Percentiles rank a stretch among this genome's conserved stretches.
These are phyloP conservation scores for Neodon shergylaensis DNA, from an alignment of 2,113 vertebrate species.

Conservation along the genomic window DNA sequence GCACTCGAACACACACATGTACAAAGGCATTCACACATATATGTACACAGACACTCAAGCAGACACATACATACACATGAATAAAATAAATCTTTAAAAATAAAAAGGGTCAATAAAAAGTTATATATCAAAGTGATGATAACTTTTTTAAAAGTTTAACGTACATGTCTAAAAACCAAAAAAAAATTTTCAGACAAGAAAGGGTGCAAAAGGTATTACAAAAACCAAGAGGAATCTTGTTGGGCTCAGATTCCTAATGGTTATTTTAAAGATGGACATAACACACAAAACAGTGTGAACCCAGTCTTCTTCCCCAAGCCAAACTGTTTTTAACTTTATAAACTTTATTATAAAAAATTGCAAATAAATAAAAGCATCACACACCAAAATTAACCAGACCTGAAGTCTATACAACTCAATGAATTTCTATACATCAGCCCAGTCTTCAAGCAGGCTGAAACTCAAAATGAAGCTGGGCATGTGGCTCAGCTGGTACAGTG, in stretches of 20 bases:
- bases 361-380: neutral
- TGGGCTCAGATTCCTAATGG: neutral
- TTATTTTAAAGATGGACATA: neutral
- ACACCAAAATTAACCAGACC: neutral
- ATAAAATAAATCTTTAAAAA: neutral
- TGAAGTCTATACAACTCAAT: neutral
- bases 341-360: neutral
- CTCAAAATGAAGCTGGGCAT: neutral
- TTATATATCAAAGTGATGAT: neutral
- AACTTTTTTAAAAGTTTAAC: neutral
- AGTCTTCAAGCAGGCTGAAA: neutral
- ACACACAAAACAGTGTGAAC: neutral
- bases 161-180: neutral
- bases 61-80: neutral
- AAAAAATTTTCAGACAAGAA: constrained; percentile 5
- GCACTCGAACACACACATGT: too few relatives aligned
- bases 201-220: neutral
- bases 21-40: too few relatives aligned
- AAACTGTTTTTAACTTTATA: neutral
- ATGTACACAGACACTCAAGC: too few relatives aligned
- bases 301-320: neutral
- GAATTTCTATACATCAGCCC: neutral
- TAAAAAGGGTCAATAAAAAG: neutral
- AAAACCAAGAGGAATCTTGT: neutral
- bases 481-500: neutral